Percentiles rank a stretch among this genome's conserved stretches.
phyloP scores from a whole-genome alignment of 2,113 vertebrate genomes.

The Mustela lutreola region DNA sequence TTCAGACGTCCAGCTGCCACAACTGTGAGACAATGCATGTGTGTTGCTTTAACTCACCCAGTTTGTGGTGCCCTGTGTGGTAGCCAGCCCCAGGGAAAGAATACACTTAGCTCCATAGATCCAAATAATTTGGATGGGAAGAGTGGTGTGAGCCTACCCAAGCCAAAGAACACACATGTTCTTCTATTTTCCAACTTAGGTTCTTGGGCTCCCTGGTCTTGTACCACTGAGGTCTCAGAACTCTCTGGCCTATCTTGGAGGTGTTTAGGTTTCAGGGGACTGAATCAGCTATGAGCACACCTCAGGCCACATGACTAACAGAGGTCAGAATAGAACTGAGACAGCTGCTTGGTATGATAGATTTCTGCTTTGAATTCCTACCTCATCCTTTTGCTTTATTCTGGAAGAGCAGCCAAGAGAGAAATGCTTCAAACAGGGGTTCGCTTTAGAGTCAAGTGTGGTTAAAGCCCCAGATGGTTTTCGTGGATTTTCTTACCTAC shows the following conservation, averaged over 20 bases:
- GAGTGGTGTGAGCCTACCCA: background rate
- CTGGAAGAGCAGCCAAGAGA: background rate
- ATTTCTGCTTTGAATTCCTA: background rate
- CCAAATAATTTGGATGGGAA: background rate
- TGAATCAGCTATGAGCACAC: background rate
- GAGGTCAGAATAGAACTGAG: background rate
- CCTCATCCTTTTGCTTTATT: background rate
- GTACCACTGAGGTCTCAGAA: background rate
- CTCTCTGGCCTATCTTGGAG: background rate
- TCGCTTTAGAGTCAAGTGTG: background rate
- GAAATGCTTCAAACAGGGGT: background rate
- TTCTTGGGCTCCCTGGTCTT: background rate
- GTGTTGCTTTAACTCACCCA: background rate
- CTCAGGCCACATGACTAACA: background rate
- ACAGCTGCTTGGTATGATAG: background rate
- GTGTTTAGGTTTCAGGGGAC: constrained; percentile 29
- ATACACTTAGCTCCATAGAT: background rate
- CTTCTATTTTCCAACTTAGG: background rate
- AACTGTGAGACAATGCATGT: background rate
- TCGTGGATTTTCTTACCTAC: background rate
- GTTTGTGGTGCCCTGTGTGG: background rate
- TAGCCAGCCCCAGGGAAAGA: background rate
- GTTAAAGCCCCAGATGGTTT: background rate
- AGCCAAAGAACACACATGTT: background rate
- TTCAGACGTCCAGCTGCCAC: background rate